A percentile compares a stretch with the other conserved stretches of the same genome.
Evolutionary conservation across 92 coral and sea anemone species (phyloP).

Genomic region (Muricea muricata): DNA sequence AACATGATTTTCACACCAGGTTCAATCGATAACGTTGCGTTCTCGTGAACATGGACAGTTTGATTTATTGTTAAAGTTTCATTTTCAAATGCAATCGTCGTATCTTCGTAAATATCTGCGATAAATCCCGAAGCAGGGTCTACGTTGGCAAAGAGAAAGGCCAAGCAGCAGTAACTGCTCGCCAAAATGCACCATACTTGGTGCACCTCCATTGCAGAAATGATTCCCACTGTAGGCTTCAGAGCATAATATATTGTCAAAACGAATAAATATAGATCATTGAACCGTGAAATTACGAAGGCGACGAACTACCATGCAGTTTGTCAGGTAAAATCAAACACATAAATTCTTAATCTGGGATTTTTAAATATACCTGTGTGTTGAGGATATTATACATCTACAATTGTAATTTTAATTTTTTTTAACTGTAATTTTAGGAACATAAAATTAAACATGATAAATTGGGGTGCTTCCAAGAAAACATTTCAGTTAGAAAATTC

Average conservation of each 20-base stretch:
- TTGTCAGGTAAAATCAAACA: too few species aligned
- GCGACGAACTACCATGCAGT: too few species aligned
- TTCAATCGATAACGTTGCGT: constrained; percentile 58
- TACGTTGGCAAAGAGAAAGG: neutral
- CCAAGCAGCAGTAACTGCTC: neutral
- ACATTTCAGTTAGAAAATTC: too few species aligned
- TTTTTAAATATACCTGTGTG: too few species aligned
- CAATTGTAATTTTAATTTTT: too few species aligned
- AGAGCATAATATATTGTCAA: neutral
- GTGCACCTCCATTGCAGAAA: neutral
- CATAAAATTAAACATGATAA: too few species aligned
- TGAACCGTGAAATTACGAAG: too few species aligned
- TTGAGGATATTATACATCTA: too few species aligned
- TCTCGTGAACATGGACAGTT: constrained; percentile 59
- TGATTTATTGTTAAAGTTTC: constrained; percentile 61
- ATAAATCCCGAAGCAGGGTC: neutral
- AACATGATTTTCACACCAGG: constrained; percentile 67
- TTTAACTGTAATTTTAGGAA: too few species aligned
- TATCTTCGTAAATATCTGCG: constrained; percentile 10
- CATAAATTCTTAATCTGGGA: too few species aligned
- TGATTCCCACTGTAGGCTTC: neutral
- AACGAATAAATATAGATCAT: neutral
- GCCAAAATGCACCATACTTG: neutral
- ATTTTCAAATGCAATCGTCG: neutral
- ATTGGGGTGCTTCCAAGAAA: too few species aligned